Evolutionary conservation across 2,113 vertebrate genomes (phyloP).

Genomic region (Boulengeromyrus knoepffleri): DNA sequence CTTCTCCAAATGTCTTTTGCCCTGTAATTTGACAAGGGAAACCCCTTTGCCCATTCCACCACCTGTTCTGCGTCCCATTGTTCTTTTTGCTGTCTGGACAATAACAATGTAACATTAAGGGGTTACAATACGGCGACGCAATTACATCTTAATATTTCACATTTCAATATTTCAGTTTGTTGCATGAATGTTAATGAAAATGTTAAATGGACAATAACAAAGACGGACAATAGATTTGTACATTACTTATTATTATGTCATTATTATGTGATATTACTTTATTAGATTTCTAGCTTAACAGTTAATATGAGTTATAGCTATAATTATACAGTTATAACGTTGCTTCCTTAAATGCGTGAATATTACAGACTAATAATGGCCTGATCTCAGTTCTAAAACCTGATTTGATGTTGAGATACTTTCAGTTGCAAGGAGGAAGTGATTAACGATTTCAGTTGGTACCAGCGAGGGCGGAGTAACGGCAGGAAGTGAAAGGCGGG

Average conservation of each 20-base stretch:
- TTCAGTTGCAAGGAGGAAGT: neutral
- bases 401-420: neutral
- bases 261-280: neutral
- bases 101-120: neutral
- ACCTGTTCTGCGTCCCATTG: neutral
- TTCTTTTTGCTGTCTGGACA: neutral
- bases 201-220: neutral
- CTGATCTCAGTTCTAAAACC: neutral
- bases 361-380: neutral
- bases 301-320: neutral
- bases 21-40: neutral
- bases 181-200: neutral
- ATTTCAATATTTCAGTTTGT: neutral
- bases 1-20: neutral
- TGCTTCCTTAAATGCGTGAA: neutral
- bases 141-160: neutral
- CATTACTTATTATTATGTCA: neutral
- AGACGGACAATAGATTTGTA: neutral
- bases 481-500: neutral
- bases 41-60: neutral
- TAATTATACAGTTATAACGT: neutral
- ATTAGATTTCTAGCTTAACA: neutral
- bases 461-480: neutral
- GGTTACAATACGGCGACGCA: neutral
- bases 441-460: neutral